Base-by-base conservation (phyloP, 2,113 vertebrate species). In the Aldabrachelys gigantea region DNA sequence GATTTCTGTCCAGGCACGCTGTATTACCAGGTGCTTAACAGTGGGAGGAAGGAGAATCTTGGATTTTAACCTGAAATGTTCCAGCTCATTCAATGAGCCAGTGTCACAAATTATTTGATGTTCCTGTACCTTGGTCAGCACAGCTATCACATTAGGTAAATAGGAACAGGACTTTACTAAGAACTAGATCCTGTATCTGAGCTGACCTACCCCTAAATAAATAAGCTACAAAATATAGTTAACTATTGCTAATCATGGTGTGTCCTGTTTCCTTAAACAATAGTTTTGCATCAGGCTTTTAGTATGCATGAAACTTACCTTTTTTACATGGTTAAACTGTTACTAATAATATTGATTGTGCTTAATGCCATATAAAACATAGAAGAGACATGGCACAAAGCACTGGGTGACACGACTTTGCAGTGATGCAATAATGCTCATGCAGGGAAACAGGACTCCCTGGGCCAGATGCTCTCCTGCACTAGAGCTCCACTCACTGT, bases 261-360 rank as follows among this genome's bases (percentile, higher is more conserved):
- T 75, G 31, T 27, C 2, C 5, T 19, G 27, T 9, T n/a, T 29
- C 9, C 29, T 0, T 1, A 9, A n/a, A 35, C 41, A 35, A 27
- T 6, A 52, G 25, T 41, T n/a, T 47, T 21, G 41, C 44, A 52
- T 79, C 41, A 47, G 85, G 47, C 47, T 4, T 0, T 4, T 21
- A 59, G 59, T 8, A 21, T 4, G 10, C 1, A 1, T 1, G 0
- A 38, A 65, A 9, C 6, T 2, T 4, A 1, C 14, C n/a, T n/a
- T 2, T 2, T 0, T 22, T 21, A 6, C 10, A 1, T 0, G 7
- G 31, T 59, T 59, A 59, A 59, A 59, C 27, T 65, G 14, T 65
- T 8, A 8, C 35, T 35, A 65, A 2, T 35, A 16, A 14, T 31
- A 62, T 12, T 62, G 29, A 16, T 5, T 65, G 8, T 75, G 38